phyloP scores from a whole-genome alignment of 2,797 vertebrate genomes.

The Enteromius trimaculatus region DNA sequence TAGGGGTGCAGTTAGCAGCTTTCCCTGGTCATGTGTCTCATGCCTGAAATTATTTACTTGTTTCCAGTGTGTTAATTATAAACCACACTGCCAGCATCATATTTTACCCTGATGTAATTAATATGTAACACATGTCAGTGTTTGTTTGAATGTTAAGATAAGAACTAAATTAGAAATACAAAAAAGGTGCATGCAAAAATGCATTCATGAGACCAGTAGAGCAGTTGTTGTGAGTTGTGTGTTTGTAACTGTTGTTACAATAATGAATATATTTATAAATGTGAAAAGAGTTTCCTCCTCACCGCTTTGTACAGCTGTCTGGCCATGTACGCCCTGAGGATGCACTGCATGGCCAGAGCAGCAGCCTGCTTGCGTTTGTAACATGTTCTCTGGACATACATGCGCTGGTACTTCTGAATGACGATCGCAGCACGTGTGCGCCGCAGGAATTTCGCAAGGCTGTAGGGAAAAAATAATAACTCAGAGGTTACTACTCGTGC shows the following conservation, averaged over 20 bases:
- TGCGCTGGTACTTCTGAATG: slow-evolving; percentile 95
- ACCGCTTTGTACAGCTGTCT: slow-evolving; percentile 89
- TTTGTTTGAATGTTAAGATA: not conserved
- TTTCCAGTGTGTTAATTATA: slow-evolving; percentile 49
- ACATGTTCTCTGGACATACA: slow-evolving; percentile 82
- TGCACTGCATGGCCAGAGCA: slow-evolving; percentile 88
- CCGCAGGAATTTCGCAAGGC: slow-evolving; percentile 89
- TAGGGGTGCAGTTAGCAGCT: slow-evolving; percentile 1
- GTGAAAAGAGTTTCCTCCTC: slow-evolving; percentile 58
- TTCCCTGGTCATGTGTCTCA: slow-evolving; percentile 40
- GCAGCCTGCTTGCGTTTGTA: slow-evolving; percentile 85
- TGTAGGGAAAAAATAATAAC: slow-evolving; percentile 56
- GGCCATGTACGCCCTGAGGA: slow-evolving; percentile 89
- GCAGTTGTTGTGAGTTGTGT: not conserved
- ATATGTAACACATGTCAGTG: not conserved
- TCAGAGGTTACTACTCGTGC: not conserved
- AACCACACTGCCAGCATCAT: slow-evolving; percentile 20
- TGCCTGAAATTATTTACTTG: slow-evolving; percentile 38
- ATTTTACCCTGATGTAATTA: not conserved
- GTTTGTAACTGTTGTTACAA: not conserved
- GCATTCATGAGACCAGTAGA: not conserved
- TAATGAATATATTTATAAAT: slow-evolving; percentile 4
- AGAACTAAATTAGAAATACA: not conserved
- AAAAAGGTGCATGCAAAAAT: not conserved
- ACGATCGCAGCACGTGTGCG: slow-evolving; percentile 86